Base-by-base conservation (phyloP, 2,113 vertebrate species). In the Etheostoma spectabile region DNA sequence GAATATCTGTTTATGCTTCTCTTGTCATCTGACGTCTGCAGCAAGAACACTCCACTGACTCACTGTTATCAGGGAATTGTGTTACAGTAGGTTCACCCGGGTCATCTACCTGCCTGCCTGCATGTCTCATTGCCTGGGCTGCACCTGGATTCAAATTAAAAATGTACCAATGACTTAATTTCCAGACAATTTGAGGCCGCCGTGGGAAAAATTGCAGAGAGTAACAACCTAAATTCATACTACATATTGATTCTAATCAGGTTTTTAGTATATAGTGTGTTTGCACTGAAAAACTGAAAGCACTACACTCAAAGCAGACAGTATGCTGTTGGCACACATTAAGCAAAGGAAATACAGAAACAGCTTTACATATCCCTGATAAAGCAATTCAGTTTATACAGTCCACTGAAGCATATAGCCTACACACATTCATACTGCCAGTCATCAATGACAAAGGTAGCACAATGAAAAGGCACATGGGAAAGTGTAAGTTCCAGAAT, bases 11-110 rank as follows among this genome's bases (percentile, higher is more conserved):
- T 80, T 46, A 77, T 15, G 12, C n/a, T 53, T 45, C 11, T 56
- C 51, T 80, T 79, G 60, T 75, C 49, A 16, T 51, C 27, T 60
- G 71, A 63, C 57, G 59, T 82, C 74, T 66, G 71, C 57, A 60
- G 30, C 6, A 6, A 38, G 15, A 85, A 73, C 53, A 66, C 35
- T 49, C 14, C 16, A 11, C 4, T 85, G 84, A 86, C 53, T 84
- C 84, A 86, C 3, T 0, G 38, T 46, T 79, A 76, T 62, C 59
- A 49, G 56, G 19, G 14, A 14, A 18, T n/a, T 33, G 21, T 51
- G 75, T 73, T 66, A 52, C 42, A 84, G 57, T 63, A 52, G 38
- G 27, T 13, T 76, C n/a, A 68, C 69, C 27, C 55, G 48, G 53
- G 51, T 38, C 14, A 45, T 35, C 18, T 35, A 60, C 30, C 73